Evolutionary conservation across 2,888 invertebrate genomes (phyloP).

Genomic region (Cepaea hortensis): DNA sequence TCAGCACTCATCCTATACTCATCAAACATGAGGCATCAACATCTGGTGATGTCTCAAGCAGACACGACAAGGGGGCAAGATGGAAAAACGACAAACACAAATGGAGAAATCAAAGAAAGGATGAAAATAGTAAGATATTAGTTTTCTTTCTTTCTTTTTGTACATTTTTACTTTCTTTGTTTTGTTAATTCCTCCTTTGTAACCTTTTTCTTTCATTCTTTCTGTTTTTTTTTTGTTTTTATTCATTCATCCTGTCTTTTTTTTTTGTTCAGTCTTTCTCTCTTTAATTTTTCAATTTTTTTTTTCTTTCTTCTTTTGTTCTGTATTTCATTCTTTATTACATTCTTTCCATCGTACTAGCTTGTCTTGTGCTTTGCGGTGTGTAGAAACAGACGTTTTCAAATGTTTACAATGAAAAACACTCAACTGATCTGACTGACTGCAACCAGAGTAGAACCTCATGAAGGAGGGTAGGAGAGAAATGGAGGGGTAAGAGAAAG

Average conservation of each 20-base stretch:
- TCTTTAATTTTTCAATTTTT: too few species aligned
- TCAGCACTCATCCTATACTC: constrained; percentile 13
- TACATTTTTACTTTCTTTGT: background rate
- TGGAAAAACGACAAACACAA: constrained; percentile 48
- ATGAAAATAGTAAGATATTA: background rate
- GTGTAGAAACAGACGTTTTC: too few species aligned
- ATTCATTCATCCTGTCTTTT: background rate
- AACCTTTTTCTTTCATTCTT: background rate
- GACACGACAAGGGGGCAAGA: constrained; percentile 42
- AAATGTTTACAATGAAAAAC: too few species aligned
- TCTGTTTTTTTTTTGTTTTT: background rate
- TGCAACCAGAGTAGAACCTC: too few species aligned
- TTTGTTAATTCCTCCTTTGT: background rate
- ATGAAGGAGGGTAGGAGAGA: too few species aligned
- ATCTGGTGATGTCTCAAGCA: constrained; percentile 52
- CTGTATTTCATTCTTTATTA: too few species aligned
- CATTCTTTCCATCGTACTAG: too few species aligned
- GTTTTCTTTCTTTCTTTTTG: background rate
- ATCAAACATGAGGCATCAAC: constrained; percentile 50
- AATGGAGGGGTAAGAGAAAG: too few species aligned
- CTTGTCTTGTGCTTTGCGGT: too few species aligned
- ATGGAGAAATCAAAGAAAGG: constrained; percentile 50
- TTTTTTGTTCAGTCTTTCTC: background rate
- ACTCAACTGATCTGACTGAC: too few species aligned
- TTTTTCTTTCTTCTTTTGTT: too few species aligned